phyloP scores from a whole-genome alignment of 1,140 invertebrate species.

The Akabosia matsudoensis region DNA sequence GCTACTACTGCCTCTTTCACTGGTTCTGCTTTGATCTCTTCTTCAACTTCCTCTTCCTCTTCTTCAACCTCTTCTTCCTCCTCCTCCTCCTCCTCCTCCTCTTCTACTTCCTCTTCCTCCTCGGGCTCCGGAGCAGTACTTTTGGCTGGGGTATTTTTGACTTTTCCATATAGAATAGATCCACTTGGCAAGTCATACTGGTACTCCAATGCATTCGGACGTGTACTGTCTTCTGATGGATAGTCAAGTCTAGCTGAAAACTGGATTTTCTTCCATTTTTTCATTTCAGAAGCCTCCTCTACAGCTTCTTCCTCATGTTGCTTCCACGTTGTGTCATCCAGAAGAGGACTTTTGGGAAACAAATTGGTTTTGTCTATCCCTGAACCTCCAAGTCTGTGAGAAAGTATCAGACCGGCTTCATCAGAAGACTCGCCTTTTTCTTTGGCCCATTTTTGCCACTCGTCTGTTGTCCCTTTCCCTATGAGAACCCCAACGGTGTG shows the following conservation, averaged over 20 bases:
- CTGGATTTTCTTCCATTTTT: constrained; percentile 33
- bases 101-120: constrained; percentile 5
- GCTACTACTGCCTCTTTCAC: background rate
- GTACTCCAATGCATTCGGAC: constrained; percentile 27
- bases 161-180: constrained; percentile 17
- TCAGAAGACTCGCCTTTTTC: constrained; percentile 18
- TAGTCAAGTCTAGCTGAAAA: constrained; percentile 25
- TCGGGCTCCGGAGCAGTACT: background rate
- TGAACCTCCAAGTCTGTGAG: constrained; percentile 27
- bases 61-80: constrained; percentile 33
- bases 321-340: constrained; percentile 9
- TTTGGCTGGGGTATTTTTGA: background rate
- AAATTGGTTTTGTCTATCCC: constrained; percentile 28
- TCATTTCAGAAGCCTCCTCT: constrained; percentile 25
- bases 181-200: constrained; percentile 31
- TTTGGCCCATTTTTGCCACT: constrained; percentile 30
- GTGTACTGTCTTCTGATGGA: constrained; percentile 16
- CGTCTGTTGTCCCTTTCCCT: constrained; percentile 9
- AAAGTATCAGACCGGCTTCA: constrained; percentile 25
- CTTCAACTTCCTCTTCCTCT: constrained; percentile 29
- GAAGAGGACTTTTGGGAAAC: constrained; percentile 27
- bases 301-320: constrained; percentile 21
- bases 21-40: background rate
- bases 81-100: constrained; percentile 28
- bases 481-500: background rate